phyloP scores from a whole-genome alignment of 1,140 invertebrate species.

The Cyclargus thomasi region DNA sequence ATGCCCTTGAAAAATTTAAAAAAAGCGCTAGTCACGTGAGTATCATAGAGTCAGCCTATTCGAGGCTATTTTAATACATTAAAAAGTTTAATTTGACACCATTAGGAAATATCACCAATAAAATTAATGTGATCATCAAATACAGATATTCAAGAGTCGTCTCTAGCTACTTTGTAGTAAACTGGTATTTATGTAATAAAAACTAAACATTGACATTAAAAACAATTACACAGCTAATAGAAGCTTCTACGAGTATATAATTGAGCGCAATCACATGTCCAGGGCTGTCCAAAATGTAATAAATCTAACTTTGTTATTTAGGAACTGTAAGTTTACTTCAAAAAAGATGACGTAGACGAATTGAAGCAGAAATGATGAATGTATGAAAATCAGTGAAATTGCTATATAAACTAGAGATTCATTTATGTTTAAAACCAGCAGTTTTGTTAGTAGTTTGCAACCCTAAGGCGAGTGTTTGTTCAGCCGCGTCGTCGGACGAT shows the following conservation, averaged over 20 bases:
- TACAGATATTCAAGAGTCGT: background rate
- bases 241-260: constrained; percentile 8
- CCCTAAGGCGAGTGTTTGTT: background rate
- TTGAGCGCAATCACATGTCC: background rate
- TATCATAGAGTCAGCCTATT: background rate
- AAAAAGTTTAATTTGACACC: too few species aligned
- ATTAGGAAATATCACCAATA: too few species aligned
- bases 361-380: too few species aligned
- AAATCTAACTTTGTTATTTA: too few species aligned
- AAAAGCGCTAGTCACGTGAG: background rate
- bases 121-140: background rate
- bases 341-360: too few species aligned
- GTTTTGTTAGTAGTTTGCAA: background rate
- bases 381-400: too few species aligned
- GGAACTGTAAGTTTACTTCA: too few species aligned
- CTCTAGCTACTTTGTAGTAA: background rate
- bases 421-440: too few species aligned
- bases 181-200: background rate
- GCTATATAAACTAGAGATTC: too few species aligned
- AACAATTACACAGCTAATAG: constrained; percentile 9
- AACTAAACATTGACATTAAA: constrained; percentile 5
- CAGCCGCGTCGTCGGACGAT: background rate
- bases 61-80: too few species aligned
- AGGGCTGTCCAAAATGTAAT: background rate
- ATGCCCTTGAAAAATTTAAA: too few species aligned